Evolutionary conservation across 2,888 invertebrate species (phyloP).

Genomic region (Parthenolecanium corni): DNA sequence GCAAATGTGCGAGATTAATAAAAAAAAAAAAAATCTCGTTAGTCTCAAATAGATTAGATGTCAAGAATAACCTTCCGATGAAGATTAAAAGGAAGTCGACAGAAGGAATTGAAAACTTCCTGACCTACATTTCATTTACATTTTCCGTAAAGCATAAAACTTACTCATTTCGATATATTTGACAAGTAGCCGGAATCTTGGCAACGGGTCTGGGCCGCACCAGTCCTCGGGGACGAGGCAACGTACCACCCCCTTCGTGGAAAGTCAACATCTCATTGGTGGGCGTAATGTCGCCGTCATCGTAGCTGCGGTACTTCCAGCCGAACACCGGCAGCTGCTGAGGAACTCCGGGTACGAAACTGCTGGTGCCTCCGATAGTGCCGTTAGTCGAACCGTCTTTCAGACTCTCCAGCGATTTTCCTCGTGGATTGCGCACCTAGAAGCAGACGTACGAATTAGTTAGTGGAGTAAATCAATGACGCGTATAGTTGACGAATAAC

Average conservation of each 20-base stretch:
- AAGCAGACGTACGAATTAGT: neutral
- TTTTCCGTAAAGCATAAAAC: neutral
- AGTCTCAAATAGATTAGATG: too few relatives aligned
- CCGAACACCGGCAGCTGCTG: slow-evolving; percentile 31
- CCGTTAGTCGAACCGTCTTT: slow-evolving; percentile 48
- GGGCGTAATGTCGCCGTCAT: slow-evolving; percentile 80
- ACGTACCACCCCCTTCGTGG: slow-evolving; percentile 59
- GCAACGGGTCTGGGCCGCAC: slow-evolving; percentile 71
- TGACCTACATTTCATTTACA: too few relatives aligned
- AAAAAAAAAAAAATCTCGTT: too few relatives aligned
- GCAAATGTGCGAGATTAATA: too few relatives aligned
- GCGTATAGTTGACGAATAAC: neutral
- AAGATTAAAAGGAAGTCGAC: too few relatives aligned
- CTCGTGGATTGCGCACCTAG: slow-evolving; percentile 62
- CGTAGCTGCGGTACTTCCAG: slow-evolving; percentile 52
- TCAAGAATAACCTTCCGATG: too few relatives aligned
- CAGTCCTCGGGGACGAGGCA: slow-evolving; percentile 71
- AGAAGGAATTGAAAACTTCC: too few relatives aligned
- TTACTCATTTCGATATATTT: slow-evolving; percentile 32
- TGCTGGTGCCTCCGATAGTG: slow-evolving; percentile 39
- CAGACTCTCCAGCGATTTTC: slow-evolving; percentile 72
- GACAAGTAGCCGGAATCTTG: slow-evolving; percentile 46
- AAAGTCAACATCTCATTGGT: slow-evolving; percentile 56
- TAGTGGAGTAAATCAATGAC: slow-evolving; percentile 23
- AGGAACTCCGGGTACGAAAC: slow-evolving; percentile 32